Conservation (phyloP, 2,888 invertebrate genomes). For the Andrena minutula region DNA sequence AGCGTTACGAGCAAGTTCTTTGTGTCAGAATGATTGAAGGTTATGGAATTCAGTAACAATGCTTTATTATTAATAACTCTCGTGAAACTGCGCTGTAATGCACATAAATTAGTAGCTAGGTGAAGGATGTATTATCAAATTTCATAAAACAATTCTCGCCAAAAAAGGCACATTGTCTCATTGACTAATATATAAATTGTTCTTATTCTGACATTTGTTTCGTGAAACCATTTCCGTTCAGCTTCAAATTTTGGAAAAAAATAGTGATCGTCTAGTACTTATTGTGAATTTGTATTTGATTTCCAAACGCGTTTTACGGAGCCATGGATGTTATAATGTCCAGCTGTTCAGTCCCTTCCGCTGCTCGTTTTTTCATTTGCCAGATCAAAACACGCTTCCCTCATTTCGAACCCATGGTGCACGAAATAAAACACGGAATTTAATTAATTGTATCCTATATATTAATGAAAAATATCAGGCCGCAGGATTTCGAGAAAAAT, state of each 20-base stretch:
- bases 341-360: background rate
- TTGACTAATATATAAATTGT: no score
- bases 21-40: no score
- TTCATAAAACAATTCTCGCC: background rate
- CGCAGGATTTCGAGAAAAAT: background rate
- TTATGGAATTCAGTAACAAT: no score
- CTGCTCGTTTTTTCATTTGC: background rate
- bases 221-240: background rate
- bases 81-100: no score
- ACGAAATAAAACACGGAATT: slow-evolving; percentile 17
- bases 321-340: background rate
- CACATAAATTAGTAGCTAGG: no score
- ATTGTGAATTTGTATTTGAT: background rate
- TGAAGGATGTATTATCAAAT: background rate
- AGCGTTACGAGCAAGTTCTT: no score
- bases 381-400: slow-evolving; percentile 4
- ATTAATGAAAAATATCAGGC: slow-evolving; percentile 1
- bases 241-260: no score
- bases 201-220: background rate
- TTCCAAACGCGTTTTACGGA: background rate
- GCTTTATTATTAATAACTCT: no score
- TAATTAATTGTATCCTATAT: background rate
- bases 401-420: no score
- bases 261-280: no score
- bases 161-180: no score